Conservation (phyloP, 2,113 vertebrate species). For the Gnathonemus echidnorhynchus region DNA sequence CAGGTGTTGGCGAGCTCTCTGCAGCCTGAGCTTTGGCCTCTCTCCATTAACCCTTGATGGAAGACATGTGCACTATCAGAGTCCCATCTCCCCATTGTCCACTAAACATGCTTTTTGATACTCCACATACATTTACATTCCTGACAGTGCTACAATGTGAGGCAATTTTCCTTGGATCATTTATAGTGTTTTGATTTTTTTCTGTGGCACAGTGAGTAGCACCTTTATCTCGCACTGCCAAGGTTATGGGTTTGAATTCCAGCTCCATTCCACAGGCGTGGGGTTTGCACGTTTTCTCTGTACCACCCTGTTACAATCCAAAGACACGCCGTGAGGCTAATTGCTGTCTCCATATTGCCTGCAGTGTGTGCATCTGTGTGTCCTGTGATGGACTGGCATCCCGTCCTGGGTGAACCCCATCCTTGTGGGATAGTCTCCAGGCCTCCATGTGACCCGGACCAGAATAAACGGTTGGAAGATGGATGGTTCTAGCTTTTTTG, state of each 20-base stretch:
- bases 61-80: constrained; percentile 47
- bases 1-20: constrained; percentile 46
- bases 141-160: neutral
- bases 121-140: neutral
- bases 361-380: neutral
- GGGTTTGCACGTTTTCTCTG: neutral
- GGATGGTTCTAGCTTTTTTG: neutral
- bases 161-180: neutral
- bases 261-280: neutral
- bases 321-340: neutral
- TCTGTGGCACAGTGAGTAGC: neutral
- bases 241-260: neutral
- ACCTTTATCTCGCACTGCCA: neutral
- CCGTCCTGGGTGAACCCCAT: neutral
- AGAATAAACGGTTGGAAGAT: neutral
- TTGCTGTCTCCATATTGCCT: neutral
- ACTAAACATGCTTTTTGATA: neutral
- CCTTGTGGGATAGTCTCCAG: neutral
- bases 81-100: constrained; percentile 16
- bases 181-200: neutral
- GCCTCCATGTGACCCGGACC: neutral
- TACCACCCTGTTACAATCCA: neutral
- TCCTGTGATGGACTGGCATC: neutral
- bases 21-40: constrained; percentile 48
- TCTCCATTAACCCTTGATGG: constrained; percentile 43